Conservation (phyloP, 2,113 vertebrate genomes). For the Forbesichthys papilliferus region DNA sequence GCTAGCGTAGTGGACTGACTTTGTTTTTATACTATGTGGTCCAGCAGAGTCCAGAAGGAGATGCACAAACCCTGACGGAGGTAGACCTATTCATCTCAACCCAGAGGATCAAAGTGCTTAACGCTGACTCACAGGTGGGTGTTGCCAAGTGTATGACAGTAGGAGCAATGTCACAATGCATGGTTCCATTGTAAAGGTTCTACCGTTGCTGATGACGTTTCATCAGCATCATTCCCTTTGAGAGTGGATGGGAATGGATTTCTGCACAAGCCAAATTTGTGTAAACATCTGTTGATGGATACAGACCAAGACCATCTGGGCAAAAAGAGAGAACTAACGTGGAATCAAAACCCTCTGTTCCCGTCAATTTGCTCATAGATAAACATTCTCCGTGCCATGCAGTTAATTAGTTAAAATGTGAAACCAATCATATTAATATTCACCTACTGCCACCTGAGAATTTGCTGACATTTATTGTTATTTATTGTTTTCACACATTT, state of each 20-base stretch:
- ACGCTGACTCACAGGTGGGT: slow-evolving; percentile 93
- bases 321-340: background rate
- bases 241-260: slow-evolving; percentile 24
- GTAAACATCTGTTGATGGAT: slow-evolving; percentile 28
- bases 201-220: slow-evolving; percentile 25
- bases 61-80: slow-evolving; percentile 88
- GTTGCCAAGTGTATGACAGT: background rate
- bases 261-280: slow-evolving; percentile 17
- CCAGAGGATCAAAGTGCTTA: slow-evolving; percentile 95
- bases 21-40: slow-evolving; percentile 6
- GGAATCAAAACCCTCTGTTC: background rate
- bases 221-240: slow-evolving; percentile 21
- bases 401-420: too few relatives aligned
- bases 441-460: too few relatives aligned
- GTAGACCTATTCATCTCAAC: slow-evolving; percentile 97
- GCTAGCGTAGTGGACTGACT: slow-evolving; percentile 13
- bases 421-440: too few relatives aligned
- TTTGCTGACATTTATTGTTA: too few relatives aligned
- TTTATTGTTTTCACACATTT: background rate
- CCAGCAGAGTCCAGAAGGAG: slow-evolving; percentile 86
- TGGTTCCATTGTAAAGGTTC: background rate
- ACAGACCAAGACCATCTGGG: slow-evolving; percentile 6
- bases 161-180: background rate
- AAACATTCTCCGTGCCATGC: too few relatives aligned
- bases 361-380: too few relatives aligned